Evolutionary conservation across 2,888 invertebrate species (phyloP), one percentile per base, ranked within the genome.

Genomic region (Limenitis camilla): DNA sequence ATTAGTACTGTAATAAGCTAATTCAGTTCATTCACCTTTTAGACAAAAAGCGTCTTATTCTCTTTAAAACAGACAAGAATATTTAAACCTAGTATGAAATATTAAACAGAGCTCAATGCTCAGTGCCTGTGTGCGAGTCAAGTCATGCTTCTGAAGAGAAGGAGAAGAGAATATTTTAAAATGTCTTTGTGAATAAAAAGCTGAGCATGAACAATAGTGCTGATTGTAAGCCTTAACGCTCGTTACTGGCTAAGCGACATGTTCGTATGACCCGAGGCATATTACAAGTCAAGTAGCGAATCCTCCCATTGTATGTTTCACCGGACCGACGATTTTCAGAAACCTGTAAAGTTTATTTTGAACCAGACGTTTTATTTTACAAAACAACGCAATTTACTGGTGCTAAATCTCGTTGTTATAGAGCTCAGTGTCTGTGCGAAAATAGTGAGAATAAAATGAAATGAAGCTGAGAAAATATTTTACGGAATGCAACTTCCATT

Each of bases 171-270:
- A n/a, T 55, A 39, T 36, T 50, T 48, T 48, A 58, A 48, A 49
- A 50, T 53, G 52, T 49, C 53, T 54, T 56, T 57, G 50, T 55
- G 52, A 38, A 54, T 52, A 53, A 52, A 42, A 48, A 40, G 41
- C 41, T 49, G n/a, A 52, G 47, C 38, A 53, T 52, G 51, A 57
- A 61, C 57, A 61, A 57, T 54, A 48, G 53, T 56, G 49, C 52
- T 60, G 58, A 61, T 56, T 54, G 53, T 55, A 57, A 54, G 55
- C 55, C 46, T 52, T 54, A 52, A 48, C 45, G 50, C 52, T 56
- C 39, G 45, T 57, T 55, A 51, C 45, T 8, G 41, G 53, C 50
- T 50, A 51, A 56, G 43, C 41, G 50, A 47, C 53, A 40, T 44
- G 47, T 40, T 39, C 38, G 33, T n/a, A 39, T 38, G 38, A 49